These are phyloP conservation scores for Dysmachus trigonus DNA, from an alignment of 2,888 invertebrate species.

Conservation along the genomic window DNA sequence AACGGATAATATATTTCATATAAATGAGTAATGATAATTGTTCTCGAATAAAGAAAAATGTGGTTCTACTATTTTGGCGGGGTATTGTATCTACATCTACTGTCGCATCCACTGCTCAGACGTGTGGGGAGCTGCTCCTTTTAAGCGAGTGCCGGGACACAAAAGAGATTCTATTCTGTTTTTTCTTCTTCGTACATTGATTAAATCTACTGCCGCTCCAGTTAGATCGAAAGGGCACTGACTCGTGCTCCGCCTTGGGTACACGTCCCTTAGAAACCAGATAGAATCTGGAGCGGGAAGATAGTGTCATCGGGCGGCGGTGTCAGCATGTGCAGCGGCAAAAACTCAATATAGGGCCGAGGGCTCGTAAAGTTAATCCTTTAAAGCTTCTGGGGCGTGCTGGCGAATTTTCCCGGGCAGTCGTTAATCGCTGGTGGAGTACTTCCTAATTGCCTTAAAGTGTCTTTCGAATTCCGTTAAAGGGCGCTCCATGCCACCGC, in stretches of 20 bases:
- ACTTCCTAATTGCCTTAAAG: slow-evolving; percentile 30
- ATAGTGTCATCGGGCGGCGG: background rate
- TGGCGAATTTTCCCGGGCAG: background rate
- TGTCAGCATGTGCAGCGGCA: background rate
- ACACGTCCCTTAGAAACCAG: background rate
- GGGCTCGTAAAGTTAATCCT: background rate
- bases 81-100: background rate
- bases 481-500: background rate
- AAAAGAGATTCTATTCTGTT: background rate
- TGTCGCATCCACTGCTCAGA: background rate
- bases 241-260: background rate
- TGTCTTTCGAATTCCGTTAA: slow-evolving; percentile 5
- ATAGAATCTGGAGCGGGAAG: background rate
- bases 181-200: background rate
- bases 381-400: background rate
- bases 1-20: too few species aligned
- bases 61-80: too few species aligned
- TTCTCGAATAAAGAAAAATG: too few species aligned
- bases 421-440: background rate
- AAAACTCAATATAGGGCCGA: background rate
- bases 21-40: too few species aligned
- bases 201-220: slow-evolving; percentile 9
- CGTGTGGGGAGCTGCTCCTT: background rate
- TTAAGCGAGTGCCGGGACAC: background rate
- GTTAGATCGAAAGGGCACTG: slow-evolving; percentile 11